Percentiles rank a stretch among this genome's conserved stretches.
phyloP scores from a whole-genome alignment of 2,888 invertebrate genomes.

The Caenorhabditis plicata region DNA sequence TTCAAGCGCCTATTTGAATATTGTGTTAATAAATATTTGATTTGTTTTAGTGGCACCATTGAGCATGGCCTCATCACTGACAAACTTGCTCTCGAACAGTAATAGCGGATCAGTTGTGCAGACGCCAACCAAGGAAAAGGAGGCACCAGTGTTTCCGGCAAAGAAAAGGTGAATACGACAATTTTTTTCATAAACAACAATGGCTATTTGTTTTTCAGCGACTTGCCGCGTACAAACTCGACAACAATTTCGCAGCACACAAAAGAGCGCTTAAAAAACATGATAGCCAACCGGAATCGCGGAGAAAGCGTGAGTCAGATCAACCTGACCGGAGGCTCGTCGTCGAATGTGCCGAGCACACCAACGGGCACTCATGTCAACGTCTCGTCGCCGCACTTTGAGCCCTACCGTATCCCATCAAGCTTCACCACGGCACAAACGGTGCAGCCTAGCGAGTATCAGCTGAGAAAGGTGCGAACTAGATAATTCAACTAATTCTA shows the following conservation, averaged over 20 bases:
- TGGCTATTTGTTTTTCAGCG: slow-evolving; percentile 18
- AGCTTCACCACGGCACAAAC: slow-evolving; percentile 18
- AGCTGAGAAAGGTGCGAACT: slow-evolving; percentile 51
- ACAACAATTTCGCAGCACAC: slow-evolving; percentile 63
- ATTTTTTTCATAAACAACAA: background rate
- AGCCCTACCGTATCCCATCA: slow-evolving; percentile 48
- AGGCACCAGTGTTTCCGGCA: slow-evolving; percentile 9
- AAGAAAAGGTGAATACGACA: slow-evolving; percentile 21
- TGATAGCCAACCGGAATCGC: slow-evolving; percentile 53
- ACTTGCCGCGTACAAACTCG: slow-evolving; percentile 50
- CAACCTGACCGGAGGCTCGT: slow-evolving; percentile 16
- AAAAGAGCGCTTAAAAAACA: slow-evolving; percentile 62
- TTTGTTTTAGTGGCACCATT: slow-evolving; percentile 25
- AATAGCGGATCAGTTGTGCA: slow-evolving; percentile 30
- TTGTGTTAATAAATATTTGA: background rate
- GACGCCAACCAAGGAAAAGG: slow-evolving; percentile 38
- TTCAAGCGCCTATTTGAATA: background rate
- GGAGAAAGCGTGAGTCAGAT: slow-evolving; percentile 39
- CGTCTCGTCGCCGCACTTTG: slow-evolving; percentile 52
- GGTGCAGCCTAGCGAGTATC: slow-evolving; percentile 45
- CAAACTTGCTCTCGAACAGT: slow-evolving; percentile 30
- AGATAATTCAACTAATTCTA: too few relatives aligned
- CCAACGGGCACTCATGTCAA: slow-evolving; percentile 26
- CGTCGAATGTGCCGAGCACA: slow-evolving; percentile 1
- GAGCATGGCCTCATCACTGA: slow-evolving; percentile 32